Evolutionary conservation across 2,888 invertebrate genomes (phyloP), one percentile per base, ranked within the genome.

Genomic region (Cataglyphis rosenhaueri): DNA sequence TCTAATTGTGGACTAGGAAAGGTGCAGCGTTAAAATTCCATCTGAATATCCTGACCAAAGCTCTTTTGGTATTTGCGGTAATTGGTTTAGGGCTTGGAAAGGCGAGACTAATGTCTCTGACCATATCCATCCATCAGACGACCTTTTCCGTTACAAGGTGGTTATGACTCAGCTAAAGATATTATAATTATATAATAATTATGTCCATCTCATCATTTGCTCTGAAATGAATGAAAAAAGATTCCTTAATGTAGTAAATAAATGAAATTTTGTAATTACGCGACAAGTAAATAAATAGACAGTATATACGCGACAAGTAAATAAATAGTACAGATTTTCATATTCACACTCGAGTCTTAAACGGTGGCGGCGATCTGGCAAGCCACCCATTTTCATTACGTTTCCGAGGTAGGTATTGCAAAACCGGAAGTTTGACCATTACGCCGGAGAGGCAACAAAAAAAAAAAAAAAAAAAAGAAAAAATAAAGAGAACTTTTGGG

Each of bases 361-460:
- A 52, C 55, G 57, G 55, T 68, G n/a, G n/a, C 66, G 44, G 86
- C 57, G 76, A 59, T 57, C 29, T 52, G 71, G 76, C 65, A 61
- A 81, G 74, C 62, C 82, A 59, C 66, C 64, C 85, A 78, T 86
- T 89, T 87, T 83, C 85, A 81, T 85, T 84, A 76, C 65, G 78
- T 83, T 65, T 75, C 68, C 57, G 52, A 62, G 64, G 35, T 59
- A 61, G 55, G 35, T 57, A 70, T 44, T 18, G 62, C 25, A 25
- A 32, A 73, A 78, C 64, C 70, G 59, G 82, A 81, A 81, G 70
- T 82, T 84, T 29, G 61, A 74, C 44, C 71, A 55, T 84, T 81
- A 68, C 48, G 64, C 38, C 78, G 65, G 29, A 57, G 32, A 64
- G 55, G 32, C 41, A 41, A 38, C n/a, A 18, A 32, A 57, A 38